Percentiles rank a stretch among this genome's conserved stretches.
phyloP scores from a whole-genome alignment of 2,888 invertebrate genomes.

The Eupeodes latifasciatus region DNA sequence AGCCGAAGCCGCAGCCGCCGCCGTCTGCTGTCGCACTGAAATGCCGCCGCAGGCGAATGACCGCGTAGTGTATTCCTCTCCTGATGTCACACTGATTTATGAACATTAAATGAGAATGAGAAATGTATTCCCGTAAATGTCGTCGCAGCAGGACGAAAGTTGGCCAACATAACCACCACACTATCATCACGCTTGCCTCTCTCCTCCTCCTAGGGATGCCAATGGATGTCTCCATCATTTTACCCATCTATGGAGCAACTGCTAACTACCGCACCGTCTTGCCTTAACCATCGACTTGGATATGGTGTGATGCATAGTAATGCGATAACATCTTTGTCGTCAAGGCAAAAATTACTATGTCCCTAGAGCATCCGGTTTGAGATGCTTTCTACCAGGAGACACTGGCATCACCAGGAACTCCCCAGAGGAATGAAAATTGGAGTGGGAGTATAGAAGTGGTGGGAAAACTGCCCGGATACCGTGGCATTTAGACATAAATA shows the following conservation, averaged over 20 bases:
- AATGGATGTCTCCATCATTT: slow-evolving; percentile 36
- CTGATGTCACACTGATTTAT: slow-evolving; percentile 76
- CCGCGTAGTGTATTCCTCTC: slow-evolving; percentile 73
- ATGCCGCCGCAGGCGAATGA: slow-evolving; percentile 66
- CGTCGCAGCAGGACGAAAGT: slow-evolving; percentile 48
- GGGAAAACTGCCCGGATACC: slow-evolving; percentile 60
- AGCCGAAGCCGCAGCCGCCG: not conserved
- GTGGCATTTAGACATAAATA: slow-evolving; percentile 72
- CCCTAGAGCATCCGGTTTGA: slow-evolving; percentile 64
- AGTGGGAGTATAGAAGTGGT: slow-evolving; percentile 8
- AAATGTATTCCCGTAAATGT: slow-evolving; percentile 62
- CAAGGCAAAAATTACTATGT: slow-evolving; percentile 71
- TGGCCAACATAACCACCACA: slow-evolving; percentile 47
- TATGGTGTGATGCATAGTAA: slow-evolving; percentile 71
- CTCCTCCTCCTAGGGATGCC: not conserved
- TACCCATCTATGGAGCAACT: not conserved
- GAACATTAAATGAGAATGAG: slow-evolving; percentile 74
- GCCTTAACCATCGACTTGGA: slow-evolving; percentile 31
- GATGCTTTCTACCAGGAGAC: slow-evolving; percentile 25
- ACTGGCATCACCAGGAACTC: no score
- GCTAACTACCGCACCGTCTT: slow-evolving; percentile 21
- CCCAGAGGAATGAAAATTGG: no score
- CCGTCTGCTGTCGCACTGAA: no score
- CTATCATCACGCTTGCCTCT: slow-evolving; percentile 24
- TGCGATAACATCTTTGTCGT: slow-evolving; percentile 74